Evolutionary conservation across 2,113 vertebrate species (phyloP).

Genomic region (Vombatus ursinus): DNA sequence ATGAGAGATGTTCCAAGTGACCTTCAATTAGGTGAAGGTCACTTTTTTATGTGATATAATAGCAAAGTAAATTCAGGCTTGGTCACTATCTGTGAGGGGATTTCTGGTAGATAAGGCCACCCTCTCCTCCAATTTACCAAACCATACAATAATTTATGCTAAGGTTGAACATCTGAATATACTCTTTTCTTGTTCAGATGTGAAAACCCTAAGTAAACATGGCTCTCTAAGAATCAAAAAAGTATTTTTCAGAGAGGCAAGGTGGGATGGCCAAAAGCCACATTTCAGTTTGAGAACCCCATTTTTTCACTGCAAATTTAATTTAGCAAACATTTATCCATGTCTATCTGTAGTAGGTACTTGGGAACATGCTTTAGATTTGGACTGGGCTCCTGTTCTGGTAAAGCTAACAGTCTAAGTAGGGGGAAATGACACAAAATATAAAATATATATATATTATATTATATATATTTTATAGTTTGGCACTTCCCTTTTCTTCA

Average conservation of each 20-base stretch:
- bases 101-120: not conserved
- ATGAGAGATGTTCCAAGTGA: conserved; percentile 11
- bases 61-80: conserved; percentile 47
- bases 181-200: conserved; percentile 8
- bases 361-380: not conserved
- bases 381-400: not conserved
- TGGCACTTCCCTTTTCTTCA: not conserved
- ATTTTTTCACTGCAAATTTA: not conserved
- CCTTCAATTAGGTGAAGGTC: conserved; percentile 3
- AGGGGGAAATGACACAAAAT: not conserved
- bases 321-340: not conserved
- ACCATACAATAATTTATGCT: not conserved
- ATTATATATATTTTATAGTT: too few species aligned
- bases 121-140: conserved; percentile 5
- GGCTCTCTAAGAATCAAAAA: conserved; percentile 17
- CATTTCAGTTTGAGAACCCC: conserved; percentile 19
- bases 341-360: not conserved
- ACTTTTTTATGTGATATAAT: conserved; percentile 41
- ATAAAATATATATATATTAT: too few species aligned
- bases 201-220: not conserved
- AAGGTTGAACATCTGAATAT: not conserved
- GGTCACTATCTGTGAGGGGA: conserved; percentile 20
- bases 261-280: not conserved
- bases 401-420: not conserved
- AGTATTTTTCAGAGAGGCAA: conserved; percentile 34